Evolutionary conservation across 2,888 invertebrate species (phyloP).

Genomic region (Chirona hameri): DNA sequence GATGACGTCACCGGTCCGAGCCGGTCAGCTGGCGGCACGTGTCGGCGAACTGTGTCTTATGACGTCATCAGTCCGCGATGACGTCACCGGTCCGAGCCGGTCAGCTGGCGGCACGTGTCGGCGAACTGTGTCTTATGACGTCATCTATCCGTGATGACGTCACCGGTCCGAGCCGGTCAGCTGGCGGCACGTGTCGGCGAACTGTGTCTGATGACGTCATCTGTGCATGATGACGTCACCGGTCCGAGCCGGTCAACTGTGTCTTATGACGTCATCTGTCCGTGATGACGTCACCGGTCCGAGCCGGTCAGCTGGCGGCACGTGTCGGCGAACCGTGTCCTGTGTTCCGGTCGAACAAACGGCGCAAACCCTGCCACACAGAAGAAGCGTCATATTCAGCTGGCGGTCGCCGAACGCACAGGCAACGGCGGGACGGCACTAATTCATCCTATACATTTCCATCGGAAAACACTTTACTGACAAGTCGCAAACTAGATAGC

Average conservation of each 20-base stretch:
- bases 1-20: neutral
- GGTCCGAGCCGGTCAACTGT: neutral
- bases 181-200: neutral
- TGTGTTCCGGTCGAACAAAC: neutral
- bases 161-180: neutral
- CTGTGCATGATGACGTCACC: neutral
- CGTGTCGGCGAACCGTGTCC: neutral
- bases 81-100: too few relatives aligned
- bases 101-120: neutral
- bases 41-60: neutral
- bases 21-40: neutral
- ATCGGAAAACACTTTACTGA: too few relatives aligned
- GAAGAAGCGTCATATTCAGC: neutral
- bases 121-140: neutral
- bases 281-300: neutral
- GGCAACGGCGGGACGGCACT: too few relatives aligned
- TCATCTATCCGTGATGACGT: neutral
- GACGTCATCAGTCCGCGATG: too few relatives aligned
- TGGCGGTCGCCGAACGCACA: too few relatives aligned
- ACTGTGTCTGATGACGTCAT: neutral
- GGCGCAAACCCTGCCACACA: neutral
- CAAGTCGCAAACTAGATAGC: too few relatives aligned
- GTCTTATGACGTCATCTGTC: neutral
- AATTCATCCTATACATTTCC: too few relatives aligned
- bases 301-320: constrained; percentile 3